Evolutionary conservation across 1,140 invertebrate species (phyloP).

Genomic region (Drosophila kikkawai): DNA sequence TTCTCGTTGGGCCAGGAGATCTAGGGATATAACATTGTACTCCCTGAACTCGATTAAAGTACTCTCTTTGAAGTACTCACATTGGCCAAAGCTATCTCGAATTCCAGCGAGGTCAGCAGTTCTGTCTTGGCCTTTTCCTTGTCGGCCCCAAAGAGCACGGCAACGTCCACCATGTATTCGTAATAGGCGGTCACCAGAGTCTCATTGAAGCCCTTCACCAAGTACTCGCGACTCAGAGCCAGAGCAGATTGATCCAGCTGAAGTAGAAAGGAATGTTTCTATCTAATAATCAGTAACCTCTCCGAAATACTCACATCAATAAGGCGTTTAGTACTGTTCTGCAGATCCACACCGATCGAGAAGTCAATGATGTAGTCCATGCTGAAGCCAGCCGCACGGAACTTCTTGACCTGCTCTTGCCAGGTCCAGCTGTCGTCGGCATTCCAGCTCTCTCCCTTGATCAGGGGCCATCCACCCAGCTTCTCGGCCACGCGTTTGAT

Average conservation of each 20-base stretch:
- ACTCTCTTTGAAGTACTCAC: slow-evolving; percentile 85
- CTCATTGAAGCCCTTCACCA: slow-evolving; percentile 93
- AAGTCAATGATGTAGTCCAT: slow-evolving; percentile 97
- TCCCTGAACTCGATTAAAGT: background rate
- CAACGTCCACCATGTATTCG: slow-evolving; percentile 94
- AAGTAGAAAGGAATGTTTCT: slow-evolving; percentile 3
- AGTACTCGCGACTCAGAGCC: slow-evolving; percentile 94
- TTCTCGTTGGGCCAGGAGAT: slow-evolving; percentile 96
- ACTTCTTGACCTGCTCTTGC: slow-evolving; percentile 93
- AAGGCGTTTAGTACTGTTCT: slow-evolving; percentile 93
- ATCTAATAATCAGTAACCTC: background rate
- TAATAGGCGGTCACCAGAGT: slow-evolving; percentile 93
- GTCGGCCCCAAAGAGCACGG: slow-evolving; percentile 94
- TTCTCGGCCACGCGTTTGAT: slow-evolving; percentile 89
- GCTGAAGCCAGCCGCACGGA: slow-evolving; percentile 92
- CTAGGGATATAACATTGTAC: slow-evolving; percentile 84
- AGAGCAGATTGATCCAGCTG: slow-evolving; percentile 97
- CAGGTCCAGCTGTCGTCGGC: slow-evolving; percentile 90
- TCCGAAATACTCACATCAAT: slow-evolving; percentile 91
- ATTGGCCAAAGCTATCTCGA: slow-evolving; percentile 97
- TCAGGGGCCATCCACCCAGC: slow-evolving; percentile 96
- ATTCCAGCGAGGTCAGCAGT: slow-evolving; percentile 93
- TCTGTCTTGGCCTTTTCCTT: slow-evolving; percentile 89
- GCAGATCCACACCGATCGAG: slow-evolving; percentile 95
- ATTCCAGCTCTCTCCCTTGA: slow-evolving; percentile 92